Percentiles rank a stretch among this genome's conserved stretches.
Evolutionary conservation across 2,888 invertebrate genomes (phyloP).

Genomic region (Patella ulyssiponensis): DNA sequence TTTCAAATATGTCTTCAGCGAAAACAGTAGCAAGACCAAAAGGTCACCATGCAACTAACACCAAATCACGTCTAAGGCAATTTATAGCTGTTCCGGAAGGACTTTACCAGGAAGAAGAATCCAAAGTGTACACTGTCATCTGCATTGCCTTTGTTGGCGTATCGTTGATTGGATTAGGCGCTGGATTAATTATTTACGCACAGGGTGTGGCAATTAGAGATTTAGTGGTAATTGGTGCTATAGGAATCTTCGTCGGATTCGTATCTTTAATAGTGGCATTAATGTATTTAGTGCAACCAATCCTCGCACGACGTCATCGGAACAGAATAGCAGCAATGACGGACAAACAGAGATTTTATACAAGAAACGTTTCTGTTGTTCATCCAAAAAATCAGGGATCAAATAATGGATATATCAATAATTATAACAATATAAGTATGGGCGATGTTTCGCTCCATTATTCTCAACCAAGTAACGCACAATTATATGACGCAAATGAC

Average conservation of each 20-base stretch:
- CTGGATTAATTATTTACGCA: background rate
- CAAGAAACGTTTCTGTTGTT: background rate
- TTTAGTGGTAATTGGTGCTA: slow-evolving; percentile 1
- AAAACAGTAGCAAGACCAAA: too few relatives aligned
- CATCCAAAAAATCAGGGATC: background rate
- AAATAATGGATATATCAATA: too few relatives aligned
- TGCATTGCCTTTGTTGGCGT: slow-evolving; percentile 1
- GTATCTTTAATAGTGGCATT: slow-evolving; percentile 5
- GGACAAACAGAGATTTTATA: background rate
- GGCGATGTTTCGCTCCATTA: too few relatives aligned
- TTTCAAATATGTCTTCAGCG: too few relatives aligned
- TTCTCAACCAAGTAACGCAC: too few relatives aligned
- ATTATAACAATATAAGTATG: too few relatives aligned
- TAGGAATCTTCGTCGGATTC: background rate
- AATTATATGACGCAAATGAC: too few relatives aligned
- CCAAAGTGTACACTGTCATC: background rate
- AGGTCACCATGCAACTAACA: too few relatives aligned
- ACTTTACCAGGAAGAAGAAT: background rate
- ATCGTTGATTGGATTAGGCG: background rate
- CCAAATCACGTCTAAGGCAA: too few relatives aligned
- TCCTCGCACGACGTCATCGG: slow-evolving; percentile 4
- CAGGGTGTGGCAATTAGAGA: background rate
- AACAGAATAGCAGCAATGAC: background rate
- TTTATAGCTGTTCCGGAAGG: too few relatives aligned
- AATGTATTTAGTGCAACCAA: background rate